These are phyloP conservation scores for Drosophila orosa DNA, from an alignment of 1,140 invertebrate species.

Conservation along the genomic window DNA sequence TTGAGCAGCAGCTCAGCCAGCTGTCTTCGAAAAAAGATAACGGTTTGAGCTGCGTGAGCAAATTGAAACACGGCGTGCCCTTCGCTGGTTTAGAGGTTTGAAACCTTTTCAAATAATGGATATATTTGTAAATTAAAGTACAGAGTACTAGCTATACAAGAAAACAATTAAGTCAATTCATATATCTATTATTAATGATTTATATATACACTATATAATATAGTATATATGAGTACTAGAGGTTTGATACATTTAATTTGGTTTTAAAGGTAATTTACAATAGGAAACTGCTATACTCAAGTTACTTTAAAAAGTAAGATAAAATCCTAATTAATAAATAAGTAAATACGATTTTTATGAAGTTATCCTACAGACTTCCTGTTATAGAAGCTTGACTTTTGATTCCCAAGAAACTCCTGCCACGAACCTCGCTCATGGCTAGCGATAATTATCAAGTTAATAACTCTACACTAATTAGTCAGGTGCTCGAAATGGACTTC, in stretches of 20 bases:
- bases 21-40: too few species aligned
- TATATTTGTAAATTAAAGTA: background rate
- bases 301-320: too few species aligned
- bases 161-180: background rate
- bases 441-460: slow-evolving; percentile 60
- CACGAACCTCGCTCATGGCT: slow-evolving; percentile 38
- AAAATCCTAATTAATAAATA: background rate
- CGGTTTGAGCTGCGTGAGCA: too few species aligned
- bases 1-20: too few species aligned
- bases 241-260: background rate
- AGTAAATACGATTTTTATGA: too few species aligned
- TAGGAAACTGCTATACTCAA: too few species aligned
- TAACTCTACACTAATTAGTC: slow-evolving; percentile 58
- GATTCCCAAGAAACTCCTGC: slow-evolving; percentile 17
- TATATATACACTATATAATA: background rate
- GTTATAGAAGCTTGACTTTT: background rate
- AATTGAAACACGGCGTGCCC: too few species aligned
- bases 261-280: background rate
- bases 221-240: too few species aligned
- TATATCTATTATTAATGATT: background rate
- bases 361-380: background rate
- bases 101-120: background rate
- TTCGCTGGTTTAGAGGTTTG: too few species aligned
- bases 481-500: slow-evolving; percentile 28
- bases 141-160: background rate